Evolutionary conservation across 2,888 invertebrate species (phyloP), one percentile per base, ranked within the genome.

Genomic region (Lepidocyrtoides sp.): DNA sequence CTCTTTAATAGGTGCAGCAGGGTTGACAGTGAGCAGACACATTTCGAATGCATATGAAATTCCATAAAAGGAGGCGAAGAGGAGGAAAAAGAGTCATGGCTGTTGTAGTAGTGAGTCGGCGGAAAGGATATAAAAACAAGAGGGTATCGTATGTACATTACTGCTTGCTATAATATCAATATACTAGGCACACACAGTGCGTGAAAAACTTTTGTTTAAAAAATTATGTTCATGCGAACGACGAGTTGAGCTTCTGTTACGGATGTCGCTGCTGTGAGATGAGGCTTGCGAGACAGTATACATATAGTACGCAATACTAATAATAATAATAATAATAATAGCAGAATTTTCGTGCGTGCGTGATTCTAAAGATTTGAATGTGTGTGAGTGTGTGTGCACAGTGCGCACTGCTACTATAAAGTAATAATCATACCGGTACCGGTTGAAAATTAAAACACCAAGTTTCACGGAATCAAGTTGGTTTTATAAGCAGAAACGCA

Each of bases 141-240:
- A 51, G 8, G 29, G 51, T 51, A 12, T 23, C 8, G 10, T 60
- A 17, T 63, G 1, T 8, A 8, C 23, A 10, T 57, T 1, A 29
- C 4, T 51, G 10, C 14, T n/a, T 29, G 23, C 14, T n/a, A n/a
- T n/a, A n/a, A n/a, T n/a, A n/a, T n/a, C n/a, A n/a, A n/a, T n/a
- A n/a, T 48, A 29, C n/a, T 0, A 10, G 54, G 2, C 2, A 41
- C 0, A 26, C 12, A 36, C 1, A 20, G 51, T 77, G 51, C 77
- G 29, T 77, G 51, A n/a, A 77, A 77, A 77, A 17, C 77, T n/a
- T 77, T 77, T 51, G 32, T 77, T 77, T 77, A 48, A n/a, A 54
- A 51, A 77, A 77, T n/a, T 7, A 10, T 26, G 8, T 26, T 4
- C 60, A 12, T 60, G 26, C 10, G 0, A 7, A 4, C 17, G 7